phyloP scores from a whole-genome alignment of 2,888 invertebrate species.

The Heliconius sara region DNA sequence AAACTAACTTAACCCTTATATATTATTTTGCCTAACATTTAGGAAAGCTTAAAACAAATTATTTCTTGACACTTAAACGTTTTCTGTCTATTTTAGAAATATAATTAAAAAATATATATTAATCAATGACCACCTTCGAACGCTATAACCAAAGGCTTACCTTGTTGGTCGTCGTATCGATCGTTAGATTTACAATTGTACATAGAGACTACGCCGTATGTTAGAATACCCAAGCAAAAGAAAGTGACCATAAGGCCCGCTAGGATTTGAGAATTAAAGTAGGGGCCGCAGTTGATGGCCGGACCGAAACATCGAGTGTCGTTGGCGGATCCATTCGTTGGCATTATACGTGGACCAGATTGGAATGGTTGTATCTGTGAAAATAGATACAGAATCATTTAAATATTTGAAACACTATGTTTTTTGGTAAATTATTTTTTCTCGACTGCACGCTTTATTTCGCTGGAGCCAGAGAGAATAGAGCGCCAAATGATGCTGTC shows the following conservation, averaged over 20 bases:
- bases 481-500: too few species aligned
- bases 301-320: constrained; percentile 51
- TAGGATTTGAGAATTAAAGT: constrained; percentile 58
- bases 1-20: not conserved
- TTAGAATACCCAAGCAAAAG: constrained; percentile 52
- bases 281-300: constrained; percentile 61
- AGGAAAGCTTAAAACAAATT: constrained; percentile 1
- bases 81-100: not conserved
- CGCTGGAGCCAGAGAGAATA: too few species aligned
- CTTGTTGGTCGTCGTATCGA: constrained; percentile 62
- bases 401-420: too few species aligned
- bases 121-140: constrained; percentile 33
- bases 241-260: constrained; percentile 53
- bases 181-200: constrained; percentile 54
- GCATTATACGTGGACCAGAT: not conserved
- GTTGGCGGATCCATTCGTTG: not conserved
- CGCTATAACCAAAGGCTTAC: constrained; percentile 50
- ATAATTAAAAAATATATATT: not conserved
- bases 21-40: not conserved
- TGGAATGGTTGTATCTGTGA: constrained; percentile 48
- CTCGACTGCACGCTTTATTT: too few species aligned
- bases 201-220: constrained; percentile 54
- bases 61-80: not conserved
- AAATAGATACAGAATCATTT: too few species aligned
- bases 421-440: too few species aligned